A percentile compares a stretch with the other conserved stretches of the same genome.
Evolutionary conservation across 2,888 invertebrate species (phyloP).

Genomic region (Dascillus cervinus): DNA sequence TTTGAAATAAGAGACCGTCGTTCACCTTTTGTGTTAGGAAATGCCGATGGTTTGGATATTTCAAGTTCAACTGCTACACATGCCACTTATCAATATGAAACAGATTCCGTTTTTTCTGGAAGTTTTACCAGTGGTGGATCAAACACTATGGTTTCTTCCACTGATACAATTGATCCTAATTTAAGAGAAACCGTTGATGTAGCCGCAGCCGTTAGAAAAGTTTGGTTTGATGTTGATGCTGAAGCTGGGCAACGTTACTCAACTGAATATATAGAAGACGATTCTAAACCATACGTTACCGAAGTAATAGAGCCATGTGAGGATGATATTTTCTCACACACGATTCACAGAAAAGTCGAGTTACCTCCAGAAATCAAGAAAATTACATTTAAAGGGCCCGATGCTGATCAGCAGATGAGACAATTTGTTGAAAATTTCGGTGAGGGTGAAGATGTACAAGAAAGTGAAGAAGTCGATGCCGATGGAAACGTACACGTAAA

Average conservation of each 20-base stretch:
- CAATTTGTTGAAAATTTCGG: slow-evolving; percentile 46
- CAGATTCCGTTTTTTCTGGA: slow-evolving; percentile 78
- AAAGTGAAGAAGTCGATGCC: slow-evolving; percentile 46
- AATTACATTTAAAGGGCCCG: slow-evolving; percentile 47
- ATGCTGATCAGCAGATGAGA: slow-evolving; percentile 45
- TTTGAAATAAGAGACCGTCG: slow-evolving; percentile 8
- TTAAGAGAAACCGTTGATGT: slow-evolving; percentile 44
- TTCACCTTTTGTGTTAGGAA: too few relatives aligned
- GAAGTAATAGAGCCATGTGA: slow-evolving; percentile 44
- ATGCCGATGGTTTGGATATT: slow-evolving; percentile 8
- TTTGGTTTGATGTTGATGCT: slow-evolving; percentile 44
- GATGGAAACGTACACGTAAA: slow-evolving; percentile 49
- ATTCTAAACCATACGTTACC: slow-evolving; percentile 41
- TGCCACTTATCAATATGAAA: slow-evolving; percentile 77
- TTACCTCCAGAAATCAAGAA: slow-evolving; percentile 46
- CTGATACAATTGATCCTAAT: slow-evolving; percentile 60
- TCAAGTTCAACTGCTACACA: slow-evolving; percentile 75
- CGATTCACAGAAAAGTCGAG: slow-evolving; percentile 44
- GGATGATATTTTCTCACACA: slow-evolving; percentile 40
- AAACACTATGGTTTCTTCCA: slow-evolving; percentile 75
- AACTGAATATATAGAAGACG: slow-evolving; percentile 33
- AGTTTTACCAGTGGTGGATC: slow-evolving; percentile 78
- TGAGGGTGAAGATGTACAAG: slow-evolving; percentile 46
- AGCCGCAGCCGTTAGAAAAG: slow-evolving; percentile 39
- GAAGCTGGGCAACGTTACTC: slow-evolving; percentile 27